A percentile compares a stretch with the other conserved stretches of the same genome.
Evolutionary conservation across 2,888 invertebrate genomes (phyloP).

Genomic region (Macrophya alboannulata): DNA sequence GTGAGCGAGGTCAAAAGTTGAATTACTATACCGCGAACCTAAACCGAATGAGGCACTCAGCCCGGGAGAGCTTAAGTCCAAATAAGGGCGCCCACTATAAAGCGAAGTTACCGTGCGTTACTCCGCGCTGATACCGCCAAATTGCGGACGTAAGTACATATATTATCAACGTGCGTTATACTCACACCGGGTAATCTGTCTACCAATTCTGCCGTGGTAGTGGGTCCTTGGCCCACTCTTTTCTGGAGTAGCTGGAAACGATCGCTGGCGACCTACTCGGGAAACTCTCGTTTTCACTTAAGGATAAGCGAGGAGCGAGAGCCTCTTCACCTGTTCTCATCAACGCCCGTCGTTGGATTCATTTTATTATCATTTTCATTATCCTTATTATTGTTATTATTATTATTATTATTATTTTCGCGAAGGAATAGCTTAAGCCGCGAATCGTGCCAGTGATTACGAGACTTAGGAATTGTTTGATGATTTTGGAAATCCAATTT

Average conservation of each 20-base stretch:
- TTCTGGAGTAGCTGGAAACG: slow-evolving; percentile 24
- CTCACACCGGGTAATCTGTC: slow-evolving; percentile 27
- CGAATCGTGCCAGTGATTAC: not conserved
- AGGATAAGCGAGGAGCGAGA: slow-evolving; percentile 17
- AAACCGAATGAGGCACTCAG: slow-evolving; percentile 51
- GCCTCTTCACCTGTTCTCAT: slow-evolving; percentile 43
- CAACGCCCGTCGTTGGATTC: slow-evolving; percentile 23
- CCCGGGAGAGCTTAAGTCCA: slow-evolving; percentile 35
- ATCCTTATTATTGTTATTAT: not conserved
- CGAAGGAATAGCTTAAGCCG: slow-evolving; percentile 6
- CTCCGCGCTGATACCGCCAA: slow-evolving; percentile 37
- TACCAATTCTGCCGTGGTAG: not conserved
- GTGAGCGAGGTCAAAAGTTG: slow-evolving; percentile 5
- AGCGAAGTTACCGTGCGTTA: slow-evolving; percentile 35
- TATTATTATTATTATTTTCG: slow-evolving; percentile 8
- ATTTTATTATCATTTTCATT: slow-evolving; percentile 21
- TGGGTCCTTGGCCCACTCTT: not conserved
- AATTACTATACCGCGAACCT: slow-evolving; percentile 22
- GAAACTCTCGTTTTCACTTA: slow-evolving; percentile 41
- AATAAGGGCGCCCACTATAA: slow-evolving; percentile 38
- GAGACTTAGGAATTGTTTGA: slow-evolving; percentile 41
- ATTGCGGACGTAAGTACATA: slow-evolving; percentile 46
- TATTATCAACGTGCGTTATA: slow-evolving; percentile 29
- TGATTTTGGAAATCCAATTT: slow-evolving; percentile 41
- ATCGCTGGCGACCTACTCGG: slow-evolving; percentile 27